A percentile compares a stretch with the other conserved stretches of the same genome.
Conservation (phyloP, 2,888 invertebrate species). For the Epicampocera succincta region DNA sequence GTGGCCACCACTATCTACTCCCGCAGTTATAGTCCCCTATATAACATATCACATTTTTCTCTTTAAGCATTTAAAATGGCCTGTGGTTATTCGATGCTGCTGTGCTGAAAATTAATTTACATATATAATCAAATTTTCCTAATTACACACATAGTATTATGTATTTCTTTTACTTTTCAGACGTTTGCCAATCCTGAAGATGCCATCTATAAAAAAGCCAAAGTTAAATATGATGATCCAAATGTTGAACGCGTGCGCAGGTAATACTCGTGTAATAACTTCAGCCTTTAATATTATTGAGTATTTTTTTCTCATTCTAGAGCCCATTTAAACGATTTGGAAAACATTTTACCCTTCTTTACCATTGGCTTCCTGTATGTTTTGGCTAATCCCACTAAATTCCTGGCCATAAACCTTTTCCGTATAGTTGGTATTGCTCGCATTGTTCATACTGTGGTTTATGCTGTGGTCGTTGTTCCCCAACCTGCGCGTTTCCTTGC, state of each 20-base stretch:
- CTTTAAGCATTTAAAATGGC: too few species aligned
- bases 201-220: slow-evolving; percentile 76
- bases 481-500: slow-evolving; percentile 83
- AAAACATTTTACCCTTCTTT: slow-evolving; percentile 84
- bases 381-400: slow-evolving; percentile 82
- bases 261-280: slow-evolving; percentile 59
- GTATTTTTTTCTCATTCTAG: slow-evolving; percentile 77
- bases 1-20: too few species aligned
- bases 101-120: too few species aligned
- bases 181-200: slow-evolving; percentile 84
- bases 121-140: neutral
- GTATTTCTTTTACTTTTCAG: slow-evolving; percentile 76
- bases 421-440: slow-evolving; percentile 82
- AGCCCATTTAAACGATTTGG: slow-evolving; percentile 85
- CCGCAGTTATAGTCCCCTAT: too few species aligned
- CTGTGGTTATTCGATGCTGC: too few species aligned
- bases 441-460: slow-evolving; percentile 83
- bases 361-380: slow-evolving; percentile 83
- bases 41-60: too few species aligned
- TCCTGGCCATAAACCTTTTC: slow-evolving; percentile 83
- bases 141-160: neutral
- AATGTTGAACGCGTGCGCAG: slow-evolving; percentile 83
- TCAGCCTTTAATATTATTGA: neutral
- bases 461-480: slow-evolving; percentile 83
- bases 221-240: slow-evolving; percentile 81